Conservation (phyloP, 2,888 invertebrate genomes). For the Minunthozetes semirufus region DNA sequence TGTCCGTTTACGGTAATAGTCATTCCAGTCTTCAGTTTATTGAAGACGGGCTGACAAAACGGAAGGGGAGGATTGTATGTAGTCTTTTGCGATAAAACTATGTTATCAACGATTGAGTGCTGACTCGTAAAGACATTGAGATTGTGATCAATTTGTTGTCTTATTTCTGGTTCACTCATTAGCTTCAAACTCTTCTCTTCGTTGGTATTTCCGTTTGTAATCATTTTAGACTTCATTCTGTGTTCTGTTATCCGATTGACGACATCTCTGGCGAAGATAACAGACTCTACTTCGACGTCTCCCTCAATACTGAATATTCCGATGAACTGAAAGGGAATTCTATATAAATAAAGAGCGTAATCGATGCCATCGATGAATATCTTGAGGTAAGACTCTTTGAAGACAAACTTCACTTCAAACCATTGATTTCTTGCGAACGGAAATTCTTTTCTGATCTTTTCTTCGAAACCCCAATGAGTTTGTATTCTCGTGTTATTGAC, state of each 20-base stretch:
- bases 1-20: conserved; percentile 4
- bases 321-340: conserved; percentile 23
- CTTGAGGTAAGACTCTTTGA: conserved; percentile 7
- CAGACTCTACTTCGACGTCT: conserved; percentile 17
- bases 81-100: conserved; percentile 17
- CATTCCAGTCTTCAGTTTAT: neutral
- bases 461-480: conserved; percentile 14
- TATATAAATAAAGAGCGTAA: neutral
- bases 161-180: neutral
- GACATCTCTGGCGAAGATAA: conserved; percentile 1
- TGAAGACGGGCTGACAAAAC: conserved; percentile 4
- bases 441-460: neutral
- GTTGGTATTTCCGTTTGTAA: neutral
- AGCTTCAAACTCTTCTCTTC: neutral
- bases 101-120: conserved; percentile 1
- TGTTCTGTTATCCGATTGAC: neutral
- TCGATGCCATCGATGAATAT: conserved; percentile 19
- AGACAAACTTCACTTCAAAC: conserved; percentile 26
- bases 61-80: conserved; percentile 19
- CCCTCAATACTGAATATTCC: conserved; percentile 23
- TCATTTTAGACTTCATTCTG: neutral
- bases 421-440: conserved; percentile 5
- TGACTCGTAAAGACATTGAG: neutral
- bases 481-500: conserved; percentile 8
- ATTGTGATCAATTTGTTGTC: conserved; percentile 16